These are phyloP conservation scores for Eulemur albifrons DNA, from an alignment of 2,797 vertebrate genomes.

Conservation along the genomic window DNA sequence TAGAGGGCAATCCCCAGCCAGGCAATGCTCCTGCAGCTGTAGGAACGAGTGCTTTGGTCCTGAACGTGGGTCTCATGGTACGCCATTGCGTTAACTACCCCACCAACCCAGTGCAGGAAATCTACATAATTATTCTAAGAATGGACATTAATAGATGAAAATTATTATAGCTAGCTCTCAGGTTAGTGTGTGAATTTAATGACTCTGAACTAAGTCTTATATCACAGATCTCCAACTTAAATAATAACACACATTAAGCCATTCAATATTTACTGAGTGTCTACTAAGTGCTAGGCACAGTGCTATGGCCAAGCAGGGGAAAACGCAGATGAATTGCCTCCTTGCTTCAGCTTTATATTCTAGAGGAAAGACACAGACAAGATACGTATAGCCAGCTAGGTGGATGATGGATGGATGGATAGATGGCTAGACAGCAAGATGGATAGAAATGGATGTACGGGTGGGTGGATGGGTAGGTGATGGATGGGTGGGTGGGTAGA, in stretches of 20 bases:
- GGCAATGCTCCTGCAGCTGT: background rate
- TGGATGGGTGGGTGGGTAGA: background rate
- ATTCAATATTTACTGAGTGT: background rate
- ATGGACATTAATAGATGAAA: background rate
- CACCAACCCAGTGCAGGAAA: background rate
- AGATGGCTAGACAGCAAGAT: background rate
- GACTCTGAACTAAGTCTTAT: background rate
- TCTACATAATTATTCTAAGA: background rate
- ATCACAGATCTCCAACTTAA: background rate
- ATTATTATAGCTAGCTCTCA: background rate
- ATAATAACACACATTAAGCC: background rate
- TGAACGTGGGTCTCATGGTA: background rate
- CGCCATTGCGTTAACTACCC: background rate
- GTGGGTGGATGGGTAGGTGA: background rate
- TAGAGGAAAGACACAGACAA: background rate
- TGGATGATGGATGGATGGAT: background rate
- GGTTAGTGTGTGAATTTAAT: background rate
- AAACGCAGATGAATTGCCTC: background rate
- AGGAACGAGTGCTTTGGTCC: background rate
- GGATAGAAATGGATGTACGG: background rate
- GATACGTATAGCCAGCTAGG: background rate
- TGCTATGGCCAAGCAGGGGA: background rate
- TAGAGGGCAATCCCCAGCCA: background rate
- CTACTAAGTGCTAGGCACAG: background rate
- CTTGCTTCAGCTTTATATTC: background rate